Evolutionary conservation across 2,888 invertebrate species (phyloP).

Genomic region (Periphyllus acericola): DNA sequence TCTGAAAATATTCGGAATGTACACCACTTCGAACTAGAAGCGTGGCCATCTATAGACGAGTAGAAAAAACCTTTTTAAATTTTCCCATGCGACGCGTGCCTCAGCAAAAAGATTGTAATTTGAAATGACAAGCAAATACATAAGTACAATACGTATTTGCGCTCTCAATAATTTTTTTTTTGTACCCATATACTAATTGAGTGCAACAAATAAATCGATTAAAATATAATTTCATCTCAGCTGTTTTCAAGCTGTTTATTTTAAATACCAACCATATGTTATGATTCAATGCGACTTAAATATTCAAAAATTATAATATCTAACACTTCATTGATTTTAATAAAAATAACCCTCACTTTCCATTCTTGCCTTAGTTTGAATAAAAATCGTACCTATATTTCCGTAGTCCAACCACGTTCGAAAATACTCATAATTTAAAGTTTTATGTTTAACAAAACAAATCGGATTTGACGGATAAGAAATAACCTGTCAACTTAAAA

Average conservation of each 20-base stretch:
- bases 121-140: no score
- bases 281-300: neutral
- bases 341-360: neutral
- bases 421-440: neutral
- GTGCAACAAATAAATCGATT: no score
- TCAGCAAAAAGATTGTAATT: no score
- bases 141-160: no score
- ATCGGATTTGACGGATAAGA: neutral
- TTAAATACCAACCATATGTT: neutral
- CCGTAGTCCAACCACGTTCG: neutral
- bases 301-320: neutral
- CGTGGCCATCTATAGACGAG: no score
- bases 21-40: no score
- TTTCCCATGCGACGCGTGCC: no score
- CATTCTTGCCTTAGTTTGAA: neutral
- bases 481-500: neutral
- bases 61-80: no score
- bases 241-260: neutral
- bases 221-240: neutral
- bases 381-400: neutral
- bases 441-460: conserved; percentile 2
- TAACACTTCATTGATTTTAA: neutral
- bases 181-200: no score
- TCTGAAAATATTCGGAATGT: neutral
- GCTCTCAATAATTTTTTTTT: no score